Evolutionary conservation across 1,140 invertebrate genomes (phyloP).

Genomic region (Eumaeus atala): DNA sequence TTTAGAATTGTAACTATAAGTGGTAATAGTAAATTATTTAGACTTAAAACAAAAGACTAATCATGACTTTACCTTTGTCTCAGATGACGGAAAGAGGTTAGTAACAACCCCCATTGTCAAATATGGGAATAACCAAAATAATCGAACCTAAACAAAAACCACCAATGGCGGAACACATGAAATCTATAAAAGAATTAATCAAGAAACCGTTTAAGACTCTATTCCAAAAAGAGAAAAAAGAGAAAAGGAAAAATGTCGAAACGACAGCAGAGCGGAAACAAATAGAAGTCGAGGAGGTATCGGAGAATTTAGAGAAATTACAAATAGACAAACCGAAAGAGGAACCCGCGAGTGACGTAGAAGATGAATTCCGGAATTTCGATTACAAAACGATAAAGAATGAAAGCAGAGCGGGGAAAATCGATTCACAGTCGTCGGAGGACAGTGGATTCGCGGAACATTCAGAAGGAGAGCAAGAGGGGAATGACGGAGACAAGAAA

Average conservation of each 20-base stretch:
- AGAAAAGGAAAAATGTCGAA: slow-evolving; percentile 19
- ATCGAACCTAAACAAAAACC: slow-evolving; percentile 25
- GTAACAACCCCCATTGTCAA: slow-evolving; percentile 13
- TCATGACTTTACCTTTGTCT: slow-evolving; percentile 8
- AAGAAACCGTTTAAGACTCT: slow-evolving; percentile 34
- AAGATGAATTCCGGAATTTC: slow-evolving; percentile 43
- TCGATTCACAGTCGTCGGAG: slow-evolving; percentile 48
- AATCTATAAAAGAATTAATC: slow-evolving; percentile 36
- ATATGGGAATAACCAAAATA: slow-evolving; percentile 40
- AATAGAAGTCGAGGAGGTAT: slow-evolving; percentile 22
- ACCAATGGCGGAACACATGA: slow-evolving; percentile 45
- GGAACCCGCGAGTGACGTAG: slow-evolving; percentile 24
- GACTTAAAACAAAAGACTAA: not conserved
- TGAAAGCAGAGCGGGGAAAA: slow-evolving; percentile 29
- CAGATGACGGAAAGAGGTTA: slow-evolving; percentile 23
- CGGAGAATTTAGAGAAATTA: slow-evolving; percentile 34
- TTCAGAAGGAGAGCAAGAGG: slow-evolving; percentile 18
- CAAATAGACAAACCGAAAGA: slow-evolving; percentile 23
- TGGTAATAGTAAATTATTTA: too few species aligned
- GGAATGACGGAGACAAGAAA: slow-evolving; percentile 22
- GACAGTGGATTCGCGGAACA: slow-evolving; percentile 50
- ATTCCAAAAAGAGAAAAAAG: slow-evolving; percentile 38
- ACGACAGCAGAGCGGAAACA: slow-evolving; percentile 13
- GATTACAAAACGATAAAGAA: slow-evolving; percentile 35
- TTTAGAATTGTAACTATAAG: too few species aligned